These are phyloP conservation scores for Drosophila rubida DNA, from an alignment of 2,888 invertebrate genomes.

Conservation along the genomic window DNA sequence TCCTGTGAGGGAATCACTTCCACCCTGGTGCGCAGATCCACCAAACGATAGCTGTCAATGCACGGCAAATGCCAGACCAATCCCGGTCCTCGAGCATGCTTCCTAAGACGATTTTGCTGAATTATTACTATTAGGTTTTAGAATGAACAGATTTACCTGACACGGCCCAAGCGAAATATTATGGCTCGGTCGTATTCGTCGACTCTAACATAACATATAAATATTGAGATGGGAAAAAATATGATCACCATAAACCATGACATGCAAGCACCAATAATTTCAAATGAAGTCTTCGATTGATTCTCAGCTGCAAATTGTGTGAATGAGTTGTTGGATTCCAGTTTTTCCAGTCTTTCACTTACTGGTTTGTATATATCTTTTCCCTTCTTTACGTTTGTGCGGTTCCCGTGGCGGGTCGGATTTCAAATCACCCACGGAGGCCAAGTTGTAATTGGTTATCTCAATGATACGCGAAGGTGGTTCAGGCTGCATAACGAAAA, in stretches of 20 bases:
- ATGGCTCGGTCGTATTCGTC: conserved; percentile 87
- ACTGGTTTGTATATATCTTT: conserved; percentile 54
- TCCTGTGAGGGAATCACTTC: conserved; percentile 88
- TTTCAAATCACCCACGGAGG: too few relatives aligned
- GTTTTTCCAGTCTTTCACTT: neutral
- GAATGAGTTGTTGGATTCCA: neutral
- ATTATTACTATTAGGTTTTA: neutral
- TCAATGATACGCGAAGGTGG: neutral
- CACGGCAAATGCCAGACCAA: conserved; percentile 88
- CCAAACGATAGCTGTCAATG: conserved; percentile 85
- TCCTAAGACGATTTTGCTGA: conserved; percentile 29
- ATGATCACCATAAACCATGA: conserved; percentile 47
- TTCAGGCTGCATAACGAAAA: conserved; percentile 4
- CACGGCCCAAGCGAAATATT: conserved; percentile 87
- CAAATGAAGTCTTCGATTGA: conserved; percentile 29
- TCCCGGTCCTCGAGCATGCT: conserved; percentile 86
- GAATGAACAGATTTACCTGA: conserved; percentile 57
- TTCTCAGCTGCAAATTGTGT: conserved; percentile 39
- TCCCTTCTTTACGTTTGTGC: conserved; percentile 15
- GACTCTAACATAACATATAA: conserved; percentile 82
- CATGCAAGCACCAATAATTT: conserved; percentile 20
- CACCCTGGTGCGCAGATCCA: conserved; percentile 87
- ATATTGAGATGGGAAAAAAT: conserved; percentile 75
- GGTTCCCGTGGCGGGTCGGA: neutral
- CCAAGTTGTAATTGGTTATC: too few relatives aligned